Evolutionary conservation across 2,888 invertebrate genomes (phyloP), one percentile per base, ranked within the genome.

Genomic region (Aromia moschata): DNA sequence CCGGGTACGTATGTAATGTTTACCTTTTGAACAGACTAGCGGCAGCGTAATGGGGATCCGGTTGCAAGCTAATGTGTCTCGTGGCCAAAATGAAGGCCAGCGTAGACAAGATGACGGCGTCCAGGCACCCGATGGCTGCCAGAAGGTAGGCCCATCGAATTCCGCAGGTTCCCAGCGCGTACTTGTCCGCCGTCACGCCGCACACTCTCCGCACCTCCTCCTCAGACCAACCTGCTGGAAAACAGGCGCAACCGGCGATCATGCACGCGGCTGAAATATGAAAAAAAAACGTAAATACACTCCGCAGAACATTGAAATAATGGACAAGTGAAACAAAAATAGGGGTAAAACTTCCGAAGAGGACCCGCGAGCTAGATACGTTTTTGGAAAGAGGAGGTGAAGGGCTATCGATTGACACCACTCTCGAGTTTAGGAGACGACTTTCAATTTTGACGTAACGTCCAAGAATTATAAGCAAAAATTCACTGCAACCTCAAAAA

Each of bases 31-130:
- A 80, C 37, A 79, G 66, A 70, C 86, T 87, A 65, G 89, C 88
- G 60, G 83, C 83, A 0, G 87, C 88, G 78, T 88, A 90, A 33
- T 87, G 85, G 7, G 89, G 89, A 79, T 94, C 94, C 0, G 93
- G 89, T 75, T 93, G 92, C 45, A 95, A 84, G 55, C 91, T 85
- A 12, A 95, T 91, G 80, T 97, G 96, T 56, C 95, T 84, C 3
- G 94, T 92, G 25, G 96, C 96, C 69, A 98, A 84, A 72, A 96
- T 94, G 82, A 98, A 97, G 10, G 97, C 97, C 58, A 98, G 85
- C 0, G 93, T 90, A 0, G 96, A 89, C 64, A 96, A 84, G 60
- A 95, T 93, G 49, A 90, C 83, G 51, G 93, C 93, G 79, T 96
- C 96, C 68, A 92, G 80, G 54, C 93, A 91, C 0, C 92, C 95